These are phyloP conservation scores for Drosophila tani DNA, from an alignment of 1,140 invertebrate species.

Conservation along the genomic window DNA sequence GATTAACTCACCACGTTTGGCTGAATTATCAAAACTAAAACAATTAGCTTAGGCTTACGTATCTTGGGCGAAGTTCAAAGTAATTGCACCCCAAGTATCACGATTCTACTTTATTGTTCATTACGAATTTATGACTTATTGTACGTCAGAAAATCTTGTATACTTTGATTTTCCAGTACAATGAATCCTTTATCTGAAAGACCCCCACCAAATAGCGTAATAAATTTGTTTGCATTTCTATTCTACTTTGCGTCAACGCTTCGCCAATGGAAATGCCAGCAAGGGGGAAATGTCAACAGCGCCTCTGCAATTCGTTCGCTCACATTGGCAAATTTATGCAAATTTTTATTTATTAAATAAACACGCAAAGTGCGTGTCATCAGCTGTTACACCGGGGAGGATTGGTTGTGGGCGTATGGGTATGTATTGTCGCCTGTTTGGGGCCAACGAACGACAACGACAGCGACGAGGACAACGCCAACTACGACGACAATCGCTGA, in stretches of 20 bases:
- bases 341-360: slow-evolving; percentile 82
- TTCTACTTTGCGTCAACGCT: slow-evolving; percentile 28
- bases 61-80: not conserved
- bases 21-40: no score
- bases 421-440: slow-evolving; percentile 1
- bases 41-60: not conserved
- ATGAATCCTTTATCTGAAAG: slow-evolving; percentile 33
- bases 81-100: not conserved
- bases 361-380: slow-evolving; percentile 77
- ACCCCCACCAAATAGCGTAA: slow-evolving; percentile 17
- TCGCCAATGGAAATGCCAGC: not conserved
- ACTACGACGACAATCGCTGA: slow-evolving; percentile 37
- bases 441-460: slow-evolving; percentile 57
- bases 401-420: not conserved
- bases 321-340: slow-evolving; percentile 73
- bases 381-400: slow-evolving; percentile 41
- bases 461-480: slow-evolving; percentile 45
- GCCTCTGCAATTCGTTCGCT: slow-evolving; percentile 28
- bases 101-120: not conserved
- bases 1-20: not conserved
- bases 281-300: slow-evolving; percentile 45
- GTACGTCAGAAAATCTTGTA: not conserved
- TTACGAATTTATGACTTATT: slow-evolving; percentile 40
- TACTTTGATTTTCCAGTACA: slow-evolving; percentile 16
- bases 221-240: slow-evolving; percentile 57